Evolutionary conservation across 2,797 vertebrate genomes (phyloP), one percentile per base, ranked within the genome.

Genomic region (Triplophysa yarkandensis): DNA sequence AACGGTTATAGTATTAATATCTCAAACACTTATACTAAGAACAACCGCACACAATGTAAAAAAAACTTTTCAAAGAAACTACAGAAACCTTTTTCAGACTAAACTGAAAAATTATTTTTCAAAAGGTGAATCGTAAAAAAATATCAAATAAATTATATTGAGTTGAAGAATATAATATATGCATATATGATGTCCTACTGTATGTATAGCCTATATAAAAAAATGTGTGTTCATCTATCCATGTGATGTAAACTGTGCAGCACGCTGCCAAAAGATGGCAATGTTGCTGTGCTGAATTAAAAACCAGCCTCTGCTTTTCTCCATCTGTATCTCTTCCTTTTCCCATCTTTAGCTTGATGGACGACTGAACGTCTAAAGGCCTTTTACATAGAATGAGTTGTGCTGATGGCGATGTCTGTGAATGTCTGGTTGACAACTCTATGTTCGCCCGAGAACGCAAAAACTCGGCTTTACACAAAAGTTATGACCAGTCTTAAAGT

Each of bases 211-310:
- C 6, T 3, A 6, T 3, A 30, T 30, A 6, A 36, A 23, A 28
- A 57, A 30, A 16, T 16, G 25, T 57, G 5, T 16, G 54, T 30
- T 57, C 17, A 57, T 41, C 13, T 19, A 1, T 19, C 13, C 14
- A 10, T 14, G 25, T 23, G 19, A 23, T 61, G 23, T 64, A 30
- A 67, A 74, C 70, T 77, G 82, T 92, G 86, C 86, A 84, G 84
- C 58, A 66, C 82, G 77, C 88, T 87, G 81, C 92, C 92, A 92
- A 92, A 92, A 93, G 92, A 91, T 92, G 92, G 92, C 92, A 92
- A 90, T 93, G 91, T 93, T 93, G 92, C 90, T 89, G 88, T 92
- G 83, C 88, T 88, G 89, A 92, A 92, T 89, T 88, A 76, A 78
- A 88, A 89, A 85, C 84, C 83, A 85, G 82, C 66, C 80, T 84